Percentiles rank a stretch among this genome's conserved stretches.
phyloP scores from a whole-genome alignment of 2,797 vertebrate species.

The Hippoglossus hippoglossus region DNA sequence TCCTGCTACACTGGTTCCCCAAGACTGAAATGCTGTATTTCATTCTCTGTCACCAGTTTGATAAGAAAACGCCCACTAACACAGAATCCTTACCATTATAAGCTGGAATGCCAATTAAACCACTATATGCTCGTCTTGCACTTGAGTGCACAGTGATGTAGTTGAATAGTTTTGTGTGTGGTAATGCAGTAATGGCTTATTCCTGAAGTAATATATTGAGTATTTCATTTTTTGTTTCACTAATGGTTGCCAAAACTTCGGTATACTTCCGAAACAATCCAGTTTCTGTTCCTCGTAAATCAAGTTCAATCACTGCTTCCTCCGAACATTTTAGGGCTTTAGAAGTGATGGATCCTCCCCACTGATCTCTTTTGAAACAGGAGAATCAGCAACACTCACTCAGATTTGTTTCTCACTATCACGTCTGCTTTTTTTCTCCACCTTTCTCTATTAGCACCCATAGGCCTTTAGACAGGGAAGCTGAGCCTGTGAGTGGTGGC shows the following conservation, averaged over 20 bases:
- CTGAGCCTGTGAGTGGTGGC: slow-evolving; percentile 40
- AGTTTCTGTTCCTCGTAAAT: no score
- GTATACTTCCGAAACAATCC: no score
- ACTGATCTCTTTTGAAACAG: slow-evolving; percentile 47
- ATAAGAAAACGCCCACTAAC: slow-evolving; percentile 45
- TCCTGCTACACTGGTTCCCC: slow-evolving; percentile 60
- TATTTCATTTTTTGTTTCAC: slow-evolving; percentile 7
- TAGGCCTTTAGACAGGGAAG: slow-evolving; percentile 40
- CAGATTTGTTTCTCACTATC: slow-evolving; percentile 44
- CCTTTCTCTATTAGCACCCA: slow-evolving; percentile 14
- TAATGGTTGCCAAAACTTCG: slow-evolving; percentile 6
- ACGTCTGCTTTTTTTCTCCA: slow-evolving; percentile 32
- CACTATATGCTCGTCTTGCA: slow-evolving; percentile 29
- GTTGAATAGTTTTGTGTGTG: slow-evolving; percentile 28
- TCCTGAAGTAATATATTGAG: slow-evolving; percentile 18
- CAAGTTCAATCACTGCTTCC: slow-evolving; percentile 27
- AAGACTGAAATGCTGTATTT: slow-evolving; percentile 50
- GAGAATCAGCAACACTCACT: slow-evolving; percentile 39
- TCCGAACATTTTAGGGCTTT: slow-evolving; percentile 43
- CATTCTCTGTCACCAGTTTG: slow-evolving; percentile 52
- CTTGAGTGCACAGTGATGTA: slow-evolving; percentile 33
- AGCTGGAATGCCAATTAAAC: slow-evolving; percentile 39
- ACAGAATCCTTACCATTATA: slow-evolving; percentile 28
- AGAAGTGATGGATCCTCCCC: slow-evolving; percentile 38
- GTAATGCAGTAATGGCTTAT: slow-evolving; percentile 17